Conservation (phyloP, 2,113 vertebrate species). For the Bos taurus region DNA sequence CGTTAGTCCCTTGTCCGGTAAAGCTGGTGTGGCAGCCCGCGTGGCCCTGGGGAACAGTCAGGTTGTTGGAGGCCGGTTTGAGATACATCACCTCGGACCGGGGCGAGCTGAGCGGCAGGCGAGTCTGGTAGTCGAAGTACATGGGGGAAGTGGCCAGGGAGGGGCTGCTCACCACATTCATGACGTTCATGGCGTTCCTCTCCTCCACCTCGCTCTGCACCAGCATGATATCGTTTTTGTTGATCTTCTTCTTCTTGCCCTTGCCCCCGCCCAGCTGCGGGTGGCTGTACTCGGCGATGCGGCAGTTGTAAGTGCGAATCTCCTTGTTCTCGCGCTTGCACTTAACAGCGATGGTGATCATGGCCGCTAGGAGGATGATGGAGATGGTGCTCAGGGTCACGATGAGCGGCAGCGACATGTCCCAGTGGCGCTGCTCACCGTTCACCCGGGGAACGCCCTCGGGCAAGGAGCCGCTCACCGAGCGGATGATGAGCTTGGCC, state of each 20-base stretch:
- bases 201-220: conserved; percentile 99
- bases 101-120: conserved; percentile 98
- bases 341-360: conserved; percentile 98
- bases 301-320: conserved; percentile 99
- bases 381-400: conserved; percentile 97
- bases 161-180: conserved; percentile 99
- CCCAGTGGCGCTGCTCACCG: conserved; percentile 95
- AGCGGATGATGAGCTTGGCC: conserved; percentile 94
- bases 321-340: conserved; percentile 99
- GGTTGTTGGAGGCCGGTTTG: conserved; percentile 98
- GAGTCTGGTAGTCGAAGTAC: conserved; percentile 99
- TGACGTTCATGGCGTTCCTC: conserved; percentile 99
- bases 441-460: conserved; percentile 94
- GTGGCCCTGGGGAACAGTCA: conserved; percentile 98
- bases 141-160: conserved; percentile 98
- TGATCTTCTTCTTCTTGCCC: conserved; percentile 97
- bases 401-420: conserved; percentile 96
- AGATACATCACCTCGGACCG: conserved; percentile 99
- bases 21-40: conserved; percentile 98
- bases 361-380: conserved; percentile 96
- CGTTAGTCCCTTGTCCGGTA: conserved; percentile 95
- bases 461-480: conserved; percentile 90
- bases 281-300: conserved; percentile 98
- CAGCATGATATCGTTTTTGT: conserved; percentile 99
- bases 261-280: conserved; percentile 94